Base-by-base conservation (phyloP, 2,797 vertebrate species). In the Zalophus californianus region DNA sequence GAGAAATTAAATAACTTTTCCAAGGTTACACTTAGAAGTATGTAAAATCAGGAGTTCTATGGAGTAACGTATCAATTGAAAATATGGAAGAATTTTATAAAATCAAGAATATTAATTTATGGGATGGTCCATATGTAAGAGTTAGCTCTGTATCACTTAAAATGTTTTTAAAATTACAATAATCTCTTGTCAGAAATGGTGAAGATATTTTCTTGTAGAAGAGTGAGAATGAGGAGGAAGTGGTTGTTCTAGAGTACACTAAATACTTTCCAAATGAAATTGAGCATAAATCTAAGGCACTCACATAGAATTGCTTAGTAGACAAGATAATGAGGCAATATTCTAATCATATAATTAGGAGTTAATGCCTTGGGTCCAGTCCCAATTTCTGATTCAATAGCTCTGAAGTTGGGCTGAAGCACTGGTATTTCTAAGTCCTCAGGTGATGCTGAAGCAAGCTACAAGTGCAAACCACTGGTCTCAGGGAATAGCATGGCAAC, bases 1-100 rank as follows among this genome's bases (percentile, higher is more conserved):
- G 54, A 72, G 50, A 92, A 60, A 85, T 38, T 77, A 21, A 78
- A 82, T 91, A 73, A n/a, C 23, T 44, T 97, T 97, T 79, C 23
- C 62, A 44, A 93, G 27, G 23, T 92, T 94, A 84, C 1, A 84
- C 0, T 93, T 84, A 68, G 15, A 95, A 38, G 25, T 88, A 4
- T 72, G 9, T 56, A 77, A 90, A 62, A 84, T 3, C 38, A 41
- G 0, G 29, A 62, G 38, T 93, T 91, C 48, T 44, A 75, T 68
- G 32, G 48, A 90, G n/a, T 79, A 41, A 84, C 12, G 1, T 68
- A 85, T 75, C 13, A 91, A 29, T 89, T 52, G 14, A 80, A 82
- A 92, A 83, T 32, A 64, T 29, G 9, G 21, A 38, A 23, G 25
- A 79, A 38, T 7, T 27, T 93, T 75, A 21, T 86, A 96, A 85